Conservation (phyloP, 2,113 vertebrate genomes). For the Apus apus region DNA sequence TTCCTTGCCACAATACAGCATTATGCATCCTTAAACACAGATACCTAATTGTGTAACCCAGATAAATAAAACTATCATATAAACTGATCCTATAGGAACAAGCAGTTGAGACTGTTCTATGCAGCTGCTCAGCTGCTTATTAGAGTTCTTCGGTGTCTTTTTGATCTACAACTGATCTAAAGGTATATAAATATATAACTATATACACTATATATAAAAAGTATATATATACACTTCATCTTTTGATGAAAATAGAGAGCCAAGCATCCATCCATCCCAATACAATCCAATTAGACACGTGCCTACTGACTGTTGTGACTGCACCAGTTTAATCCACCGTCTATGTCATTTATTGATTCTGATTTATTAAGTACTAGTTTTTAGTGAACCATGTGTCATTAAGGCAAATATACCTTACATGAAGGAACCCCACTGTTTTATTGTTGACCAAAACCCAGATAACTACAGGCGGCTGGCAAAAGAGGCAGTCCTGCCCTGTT, state of each 20-base stretch:
- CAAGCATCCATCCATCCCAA: not conserved
- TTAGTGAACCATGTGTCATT: not conserved
- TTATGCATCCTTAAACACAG: not conserved
- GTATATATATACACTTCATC: not conserved
- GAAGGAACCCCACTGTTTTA: slow-evolving; percentile 37
- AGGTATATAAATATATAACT: not conserved
- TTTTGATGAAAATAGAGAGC: not conserved
- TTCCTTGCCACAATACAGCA: not conserved
- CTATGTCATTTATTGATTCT: slow-evolving; percentile 17
- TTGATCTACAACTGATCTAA: slow-evolving; percentile 1
- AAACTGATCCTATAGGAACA: not conserved
- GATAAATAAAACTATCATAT: not conserved
- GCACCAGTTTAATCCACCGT: not conserved
- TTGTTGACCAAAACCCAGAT: slow-evolving; percentile 11
- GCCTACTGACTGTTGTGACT: not conserved
- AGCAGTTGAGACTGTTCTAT: not conserved
- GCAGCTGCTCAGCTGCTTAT: not conserved
- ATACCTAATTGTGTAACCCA: not conserved
- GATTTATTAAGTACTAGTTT: not conserved
- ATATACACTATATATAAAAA: not conserved
- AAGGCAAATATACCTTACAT: slow-evolving; percentile 22
- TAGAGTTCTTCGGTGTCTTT: not conserved
- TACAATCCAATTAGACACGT: not conserved
- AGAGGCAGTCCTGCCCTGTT: not conserved
- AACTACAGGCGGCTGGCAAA: slow-evolving; percentile 5